phyloP scores from a whole-genome alignment of 2,888 invertebrate species.

The Apotomis turbidana region DNA sequence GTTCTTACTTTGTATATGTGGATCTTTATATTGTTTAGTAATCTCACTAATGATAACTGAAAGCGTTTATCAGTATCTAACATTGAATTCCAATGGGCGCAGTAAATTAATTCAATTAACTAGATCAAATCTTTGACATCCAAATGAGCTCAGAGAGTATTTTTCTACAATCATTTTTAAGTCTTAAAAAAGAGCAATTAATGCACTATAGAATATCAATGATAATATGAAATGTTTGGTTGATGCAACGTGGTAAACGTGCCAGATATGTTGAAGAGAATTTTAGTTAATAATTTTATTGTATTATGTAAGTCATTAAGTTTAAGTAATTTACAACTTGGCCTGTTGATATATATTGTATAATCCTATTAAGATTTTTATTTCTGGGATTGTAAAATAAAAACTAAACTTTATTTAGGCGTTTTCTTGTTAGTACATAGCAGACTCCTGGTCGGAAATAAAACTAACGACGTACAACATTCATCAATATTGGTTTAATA shows the following conservation, averaged over 20 bases:
- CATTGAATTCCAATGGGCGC: conserved; percentile 65
- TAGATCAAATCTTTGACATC: conserved; percentile 71
- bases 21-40: conserved; percentile 50
- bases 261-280: conserved; percentile 83
- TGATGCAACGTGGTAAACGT: conserved; percentile 79
- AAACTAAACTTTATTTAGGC: conserved; percentile 67
- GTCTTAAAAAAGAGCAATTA: conserved; percentile 71
- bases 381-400: conserved; percentile 84
- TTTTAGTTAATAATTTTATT: conserved; percentile 84
- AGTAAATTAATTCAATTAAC: conserved; percentile 66
- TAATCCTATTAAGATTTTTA: conserved; percentile 83
- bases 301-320: conserved; percentile 84
- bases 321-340: conserved; percentile 84
- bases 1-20: conserved; percentile 40
- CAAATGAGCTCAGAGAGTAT: conserved; percentile 78
- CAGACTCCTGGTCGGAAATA: neutral
- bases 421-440: conserved; percentile 55
- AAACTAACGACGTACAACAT: neutral
- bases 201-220: conserved; percentile 78
- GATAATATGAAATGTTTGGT: conserved; percentile 73
- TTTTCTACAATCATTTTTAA: conserved; percentile 82
- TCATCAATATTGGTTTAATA: conserved; percentile 26
- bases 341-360: conserved; percentile 83
- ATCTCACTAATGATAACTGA: conserved; percentile 77
- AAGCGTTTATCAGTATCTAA: conserved; percentile 53